Percentiles rank a stretch among this genome's conserved stretches.
Conservation (phyloP, 30 jellyfish, hydroid and myxozoan species). For the Mastigias papua region DNA sequence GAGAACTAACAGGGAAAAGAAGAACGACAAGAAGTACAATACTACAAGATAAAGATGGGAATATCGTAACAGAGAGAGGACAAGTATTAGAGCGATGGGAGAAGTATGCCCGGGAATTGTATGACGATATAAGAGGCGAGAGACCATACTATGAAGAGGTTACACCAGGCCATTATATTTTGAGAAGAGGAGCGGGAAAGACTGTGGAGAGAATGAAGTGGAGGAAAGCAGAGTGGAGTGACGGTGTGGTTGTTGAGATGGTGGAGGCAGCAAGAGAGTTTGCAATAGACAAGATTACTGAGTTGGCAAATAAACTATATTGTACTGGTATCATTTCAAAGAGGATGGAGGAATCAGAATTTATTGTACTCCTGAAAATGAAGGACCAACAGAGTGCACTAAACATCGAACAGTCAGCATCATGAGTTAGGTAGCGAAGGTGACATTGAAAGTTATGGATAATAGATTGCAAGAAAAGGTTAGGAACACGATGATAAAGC, state of each 20-base stretch:
- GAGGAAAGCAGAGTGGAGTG: constrained; percentile 26
- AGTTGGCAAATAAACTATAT: constrained; percentile 21
- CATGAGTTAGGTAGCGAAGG: neutral
- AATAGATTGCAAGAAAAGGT: neutral
- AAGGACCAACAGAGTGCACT: constrained; percentile 12
- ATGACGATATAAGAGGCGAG: constrained; percentile 16
- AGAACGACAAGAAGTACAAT: constrained; percentile 15
- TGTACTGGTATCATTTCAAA: constrained; percentile 12
- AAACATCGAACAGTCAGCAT: neutral
- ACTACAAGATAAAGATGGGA: constrained; percentile 23
- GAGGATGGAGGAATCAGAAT: constrained; percentile 4
- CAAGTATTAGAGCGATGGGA: constrained; percentile 18
- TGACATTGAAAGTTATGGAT: neutral
- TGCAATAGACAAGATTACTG: constrained; percentile 10
- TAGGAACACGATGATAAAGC: neutral
- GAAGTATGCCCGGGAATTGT: neutral
- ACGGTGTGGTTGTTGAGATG: constrained; percentile 23
- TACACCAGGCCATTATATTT: neutral
- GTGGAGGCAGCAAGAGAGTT: neutral
- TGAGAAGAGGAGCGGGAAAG: neutral
- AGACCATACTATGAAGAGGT: neutral
- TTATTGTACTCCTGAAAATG: constrained; percentile 10
- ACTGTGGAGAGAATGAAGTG: neutral
- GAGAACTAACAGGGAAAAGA: constrained; percentile 24
- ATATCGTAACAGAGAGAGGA: neutral